Percentiles rank a stretch among this genome's conserved stretches.
phyloP scores from a whole-genome alignment of 1,140 invertebrate species.

The Pseudobourletiella spinata region DNA sequence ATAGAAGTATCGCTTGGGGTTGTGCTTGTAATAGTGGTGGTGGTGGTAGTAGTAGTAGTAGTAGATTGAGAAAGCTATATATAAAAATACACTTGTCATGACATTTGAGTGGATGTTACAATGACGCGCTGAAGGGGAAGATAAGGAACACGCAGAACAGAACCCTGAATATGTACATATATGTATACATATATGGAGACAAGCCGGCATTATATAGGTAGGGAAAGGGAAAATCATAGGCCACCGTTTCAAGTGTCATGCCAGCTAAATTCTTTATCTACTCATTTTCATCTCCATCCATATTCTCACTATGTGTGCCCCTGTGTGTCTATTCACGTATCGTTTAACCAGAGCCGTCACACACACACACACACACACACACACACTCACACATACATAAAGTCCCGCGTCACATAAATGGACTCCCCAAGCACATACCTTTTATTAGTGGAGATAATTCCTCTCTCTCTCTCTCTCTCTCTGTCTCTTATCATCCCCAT shows the following conservation, averaged over 20 bases:
- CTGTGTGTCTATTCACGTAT: not conserved
- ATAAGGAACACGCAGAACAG: no score
- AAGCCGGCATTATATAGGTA: not conserved
- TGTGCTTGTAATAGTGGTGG: no score
- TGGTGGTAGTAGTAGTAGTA: no score
- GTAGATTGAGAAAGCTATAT: no score
- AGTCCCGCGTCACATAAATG: not conserved
- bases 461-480: no score
- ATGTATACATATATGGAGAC: no score
- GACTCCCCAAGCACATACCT: no score
- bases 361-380: not conserved
- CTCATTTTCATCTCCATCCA: not conserved
- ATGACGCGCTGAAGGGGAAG: no score
- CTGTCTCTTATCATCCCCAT: no score
- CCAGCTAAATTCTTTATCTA: not conserved
- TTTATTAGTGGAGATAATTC: no score
- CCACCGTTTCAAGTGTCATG: constrained; percentile 8
- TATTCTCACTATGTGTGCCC: not conserved
- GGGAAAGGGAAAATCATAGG: constrained; percentile 1
- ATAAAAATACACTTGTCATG: constrained; percentile 10
- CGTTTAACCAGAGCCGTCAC: not conserved
- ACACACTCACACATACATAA: not conserved
- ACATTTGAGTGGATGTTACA: constrained; percentile 4
- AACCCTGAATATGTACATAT: no score
- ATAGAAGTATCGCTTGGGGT: no score